Conservation (phyloP, 2,113 vertebrate genomes). For the Propithecus coquereli region DNA sequence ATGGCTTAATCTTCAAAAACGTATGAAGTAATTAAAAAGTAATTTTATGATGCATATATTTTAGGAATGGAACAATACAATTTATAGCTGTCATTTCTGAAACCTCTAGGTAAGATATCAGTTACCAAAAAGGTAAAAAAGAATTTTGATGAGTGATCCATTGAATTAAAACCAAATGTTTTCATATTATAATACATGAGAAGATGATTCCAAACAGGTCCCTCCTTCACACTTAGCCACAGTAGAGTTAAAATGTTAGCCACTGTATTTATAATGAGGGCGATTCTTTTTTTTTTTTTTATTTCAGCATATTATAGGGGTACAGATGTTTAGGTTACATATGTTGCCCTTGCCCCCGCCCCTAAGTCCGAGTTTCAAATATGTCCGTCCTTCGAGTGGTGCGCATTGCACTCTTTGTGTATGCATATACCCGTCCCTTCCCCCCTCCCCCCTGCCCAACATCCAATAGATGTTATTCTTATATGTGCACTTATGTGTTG, state of each 20-base stretch:
- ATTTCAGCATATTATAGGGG: no score
- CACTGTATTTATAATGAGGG: background rate
- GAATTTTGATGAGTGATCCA: background rate
- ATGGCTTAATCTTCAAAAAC: background rate
- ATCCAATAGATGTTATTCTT: no score
- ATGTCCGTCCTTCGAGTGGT: no score
- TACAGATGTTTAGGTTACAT: no score
- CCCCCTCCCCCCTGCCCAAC: no score
- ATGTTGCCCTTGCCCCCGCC: no score
- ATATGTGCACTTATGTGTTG: no score
- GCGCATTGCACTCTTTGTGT: no score
- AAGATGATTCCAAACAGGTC: background rate
- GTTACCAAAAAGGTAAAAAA: background rate
- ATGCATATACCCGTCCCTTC: no score
- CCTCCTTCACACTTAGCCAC: background rate
- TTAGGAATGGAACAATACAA: slow-evolving; percentile 24
- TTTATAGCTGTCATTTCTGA: background rate
- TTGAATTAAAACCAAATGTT: background rate
- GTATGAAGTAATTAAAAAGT: background rate
- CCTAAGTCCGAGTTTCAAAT: no score
- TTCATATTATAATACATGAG: background rate
- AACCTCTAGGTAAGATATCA: background rate
- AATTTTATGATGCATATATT: background rate
- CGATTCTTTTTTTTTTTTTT: no score
- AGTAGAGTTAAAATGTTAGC: background rate